Conservation (phyloP, 2,888 invertebrate species). For the Ectemnius lituratus region DNA sequence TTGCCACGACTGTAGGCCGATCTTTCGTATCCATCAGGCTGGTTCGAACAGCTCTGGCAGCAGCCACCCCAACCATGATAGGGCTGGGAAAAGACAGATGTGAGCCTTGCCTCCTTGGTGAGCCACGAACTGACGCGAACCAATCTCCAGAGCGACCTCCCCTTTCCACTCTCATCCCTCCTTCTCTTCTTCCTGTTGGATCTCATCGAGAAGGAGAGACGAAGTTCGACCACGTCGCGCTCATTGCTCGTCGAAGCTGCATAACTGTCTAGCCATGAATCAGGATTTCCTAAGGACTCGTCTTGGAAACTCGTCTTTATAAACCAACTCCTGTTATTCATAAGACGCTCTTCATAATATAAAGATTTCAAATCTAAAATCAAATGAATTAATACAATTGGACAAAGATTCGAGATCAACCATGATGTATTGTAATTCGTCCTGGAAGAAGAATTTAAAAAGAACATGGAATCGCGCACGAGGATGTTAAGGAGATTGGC, state of each 20-base stretch:
- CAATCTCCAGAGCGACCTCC: conserved; percentile 51
- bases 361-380: too few species aligned
- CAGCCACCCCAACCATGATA: conserved; percentile 33
- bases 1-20: conserved; percentile 32
- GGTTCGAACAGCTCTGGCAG: conserved; percentile 48
- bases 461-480: conserved; percentile 10
- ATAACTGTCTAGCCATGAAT: conserved; percentile 2
- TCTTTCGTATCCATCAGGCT: conserved; percentile 61
- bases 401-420: too few species aligned
- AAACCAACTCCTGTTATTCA: background rate
- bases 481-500: conserved; percentile 53
- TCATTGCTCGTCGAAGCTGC: conserved; percentile 2
- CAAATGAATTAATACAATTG: too few species aligned
- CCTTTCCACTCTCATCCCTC: conserved; percentile 1
- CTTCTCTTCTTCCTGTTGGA: background rate
- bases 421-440: background rate
- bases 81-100: conserved; percentile 62
- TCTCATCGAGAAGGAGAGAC: background rate
- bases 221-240: background rate
- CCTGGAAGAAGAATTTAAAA: conserved; percentile 2
- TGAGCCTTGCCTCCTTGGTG: conserved; percentile 60
- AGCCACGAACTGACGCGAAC: conserved; percentile 60
- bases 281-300: background rate
- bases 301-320: too few species aligned
- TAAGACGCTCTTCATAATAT: too few species aligned